Conservation (phyloP, 2,888 invertebrate genomes). For the Heteromurus nitidus region DNA sequence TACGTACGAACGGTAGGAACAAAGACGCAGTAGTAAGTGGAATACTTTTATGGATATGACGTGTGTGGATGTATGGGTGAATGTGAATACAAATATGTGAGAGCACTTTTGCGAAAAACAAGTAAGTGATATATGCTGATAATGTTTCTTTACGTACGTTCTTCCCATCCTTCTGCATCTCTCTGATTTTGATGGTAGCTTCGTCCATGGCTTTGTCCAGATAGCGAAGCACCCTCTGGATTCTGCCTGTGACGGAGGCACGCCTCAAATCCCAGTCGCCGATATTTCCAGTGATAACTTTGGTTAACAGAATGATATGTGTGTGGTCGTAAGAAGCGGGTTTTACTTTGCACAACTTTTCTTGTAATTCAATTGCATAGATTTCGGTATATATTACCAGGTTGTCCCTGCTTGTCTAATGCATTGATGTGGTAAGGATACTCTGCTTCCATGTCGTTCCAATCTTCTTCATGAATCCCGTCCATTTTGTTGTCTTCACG, state of each 20-base stretch:
- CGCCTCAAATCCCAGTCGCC: slow-evolving; percentile 46
- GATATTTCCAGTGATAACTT: slow-evolving; percentile 33
- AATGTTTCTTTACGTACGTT: slow-evolving; percentile 38
- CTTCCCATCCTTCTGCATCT: slow-evolving; percentile 50
- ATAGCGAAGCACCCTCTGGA: slow-evolving; percentile 47
- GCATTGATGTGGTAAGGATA: slow-evolving; percentile 40
- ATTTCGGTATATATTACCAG: slow-evolving; percentile 1
- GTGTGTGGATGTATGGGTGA: too few species aligned
- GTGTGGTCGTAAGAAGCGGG: not conserved
- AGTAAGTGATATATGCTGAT: too few species aligned
- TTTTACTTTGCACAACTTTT: not conserved
- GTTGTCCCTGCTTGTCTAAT: slow-evolving; percentile 41
- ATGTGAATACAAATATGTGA: too few species aligned
- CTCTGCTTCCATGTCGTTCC: slow-evolving; percentile 42
- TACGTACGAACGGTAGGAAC: too few species aligned
- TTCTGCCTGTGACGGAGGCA: slow-evolving; percentile 31
- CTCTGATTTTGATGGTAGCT: slow-evolving; percentile 43
- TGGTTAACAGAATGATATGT: slow-evolving; percentile 47
- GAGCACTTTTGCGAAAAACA: not conserved
- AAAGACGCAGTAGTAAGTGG: too few species aligned
- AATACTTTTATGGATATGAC: too few species aligned
- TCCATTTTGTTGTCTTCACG: slow-evolving; percentile 56
- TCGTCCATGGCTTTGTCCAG: slow-evolving; percentile 52
- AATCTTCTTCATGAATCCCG: slow-evolving; percentile 40
- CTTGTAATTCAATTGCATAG: not conserved